Conservation (phyloP, 2,797 vertebrate species). For the Huso huso region DNA sequence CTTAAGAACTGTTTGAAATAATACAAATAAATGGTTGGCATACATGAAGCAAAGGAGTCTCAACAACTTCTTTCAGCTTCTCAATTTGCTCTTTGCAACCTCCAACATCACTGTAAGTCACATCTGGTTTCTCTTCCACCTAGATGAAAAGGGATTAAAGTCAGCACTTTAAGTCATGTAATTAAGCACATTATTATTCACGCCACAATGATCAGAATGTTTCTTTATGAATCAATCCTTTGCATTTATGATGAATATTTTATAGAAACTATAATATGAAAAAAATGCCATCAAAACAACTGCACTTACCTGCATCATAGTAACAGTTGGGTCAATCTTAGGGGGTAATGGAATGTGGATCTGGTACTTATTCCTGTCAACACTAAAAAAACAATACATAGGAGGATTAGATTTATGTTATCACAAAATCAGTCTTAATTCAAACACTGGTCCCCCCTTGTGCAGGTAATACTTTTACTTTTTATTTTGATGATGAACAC, state of each 20-base stretch:
- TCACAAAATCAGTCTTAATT: too few species aligned
- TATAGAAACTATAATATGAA: too few species aligned
- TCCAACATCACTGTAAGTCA: conserved; percentile 96
- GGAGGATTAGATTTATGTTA: too few species aligned
- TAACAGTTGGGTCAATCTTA: conserved; percentile 97
- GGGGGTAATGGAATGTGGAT: conserved; percentile 97
- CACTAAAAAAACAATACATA: conserved; percentile 50
- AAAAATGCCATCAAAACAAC: too few species aligned
- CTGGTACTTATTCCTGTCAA: conserved; percentile 98
- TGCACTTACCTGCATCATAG: conserved; percentile 93
- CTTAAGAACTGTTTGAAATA: too few species aligned
- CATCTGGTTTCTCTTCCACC: conserved; percentile 98
- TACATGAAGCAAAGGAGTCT: conserved; percentile 94
- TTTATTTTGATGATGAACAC: too few species aligned
- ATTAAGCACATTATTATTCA: too few species aligned
- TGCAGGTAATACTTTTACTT: too few species aligned
- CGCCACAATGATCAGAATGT: too few species aligned
- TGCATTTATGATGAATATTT: too few species aligned
- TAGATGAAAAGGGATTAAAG: conserved; percentile 28
- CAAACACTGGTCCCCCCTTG: too few species aligned
- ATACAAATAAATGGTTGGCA: conserved; percentile 37
- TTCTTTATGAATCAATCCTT: too few species aligned
- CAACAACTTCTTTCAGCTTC: conserved; percentile 93
- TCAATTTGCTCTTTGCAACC: conserved; percentile 98
- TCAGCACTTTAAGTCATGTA: background rate